Conservation (phyloP, 2,888 invertebrate genomes). For the Drosophila setosimentum region DNA sequence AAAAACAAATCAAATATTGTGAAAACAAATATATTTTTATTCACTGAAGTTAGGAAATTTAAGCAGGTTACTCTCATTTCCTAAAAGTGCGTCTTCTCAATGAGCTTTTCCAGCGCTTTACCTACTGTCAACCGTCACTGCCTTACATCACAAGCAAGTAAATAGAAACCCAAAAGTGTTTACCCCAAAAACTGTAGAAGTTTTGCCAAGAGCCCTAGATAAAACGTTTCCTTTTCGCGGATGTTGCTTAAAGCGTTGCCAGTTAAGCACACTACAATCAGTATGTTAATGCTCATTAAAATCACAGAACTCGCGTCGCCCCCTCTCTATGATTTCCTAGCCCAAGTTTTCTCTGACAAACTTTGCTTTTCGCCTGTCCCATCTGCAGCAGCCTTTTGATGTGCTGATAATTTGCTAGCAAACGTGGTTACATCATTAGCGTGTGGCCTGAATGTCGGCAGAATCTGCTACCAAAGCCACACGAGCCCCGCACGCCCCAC, state of each 20-base stretch:
- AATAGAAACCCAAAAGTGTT: not conserved
- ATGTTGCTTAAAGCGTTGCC: slow-evolving; percentile 10
- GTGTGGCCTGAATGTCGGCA: slow-evolving; percentile 35
- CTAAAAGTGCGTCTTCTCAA: not conserved
- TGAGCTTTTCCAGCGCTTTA: not conserved
- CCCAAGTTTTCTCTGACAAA: slow-evolving; percentile 25
- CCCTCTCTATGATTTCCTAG: not conserved
- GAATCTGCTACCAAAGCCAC: not conserved
- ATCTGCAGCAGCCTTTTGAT: slow-evolving; percentile 57
- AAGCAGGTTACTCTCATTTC: not conserved
- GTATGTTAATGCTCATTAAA: slow-evolving; percentile 75
- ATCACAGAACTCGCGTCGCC: slow-evolving; percentile 42
- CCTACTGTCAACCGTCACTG: not conserved
- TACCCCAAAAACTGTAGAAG: slow-evolving; percentile 5
- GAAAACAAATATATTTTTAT: not conserved
- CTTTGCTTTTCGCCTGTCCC: not conserved
- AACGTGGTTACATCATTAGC: slow-evolving; percentile 82
- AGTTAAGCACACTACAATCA: slow-evolving; percentile 45
- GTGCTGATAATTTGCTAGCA: slow-evolving; percentile 78
- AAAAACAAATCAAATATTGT: not conserved
- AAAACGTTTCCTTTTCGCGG: slow-evolving; percentile 21
- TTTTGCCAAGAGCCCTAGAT: not conserved
- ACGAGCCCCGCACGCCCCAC: not conserved
- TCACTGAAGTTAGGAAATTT: not conserved
- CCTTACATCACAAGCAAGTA: not conserved